Evolutionary conservation across 64 coral and sea anemone species (phyloP), one percentile per base, ranked within the genome.

Genomic region (Montipora efflorescens): DNA sequence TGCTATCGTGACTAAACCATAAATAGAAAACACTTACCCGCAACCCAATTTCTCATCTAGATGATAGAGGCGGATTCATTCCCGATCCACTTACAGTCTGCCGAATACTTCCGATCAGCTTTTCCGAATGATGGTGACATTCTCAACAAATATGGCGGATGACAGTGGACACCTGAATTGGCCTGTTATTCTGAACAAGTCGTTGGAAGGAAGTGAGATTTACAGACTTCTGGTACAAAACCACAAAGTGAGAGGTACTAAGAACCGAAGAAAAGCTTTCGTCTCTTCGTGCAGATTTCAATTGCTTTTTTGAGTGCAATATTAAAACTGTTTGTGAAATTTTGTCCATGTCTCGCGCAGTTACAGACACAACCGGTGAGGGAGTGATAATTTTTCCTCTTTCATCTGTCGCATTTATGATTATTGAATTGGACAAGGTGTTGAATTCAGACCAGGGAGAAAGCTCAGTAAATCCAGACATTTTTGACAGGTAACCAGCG

Each of bases 321-420:
- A 36, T 36, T 36, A 2, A 36, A 36, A 36, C 36, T 36, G 36
- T 72, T 45, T 16, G 1, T 21, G 48, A 70, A 10, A 16, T 13
- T 82, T 66, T 4, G 74, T 47, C 5, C 9, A 23, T 93, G 61
- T 91, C 55, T 21, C 18, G 20, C 68, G 5, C 84, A 99, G 98
- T 99, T 48, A 88, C 94, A 3, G 81, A 92, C 47, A 96, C 87
- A 86, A 96, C 92, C 53, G 80, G 92, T 8, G 84, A 96, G 67
- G 95, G 91, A 77, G 78, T 88, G 2, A 75, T 99, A 7, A 99
- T 99, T 90, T 99, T 99, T 68, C 98, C 95, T 19, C 89, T 92
- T 6, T 99, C 98, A 20, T 95, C 98, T 75, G 95, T 99, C 18
- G 98, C 98, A 6, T 99, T 96, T 48, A 46, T 99, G 75, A 75